Conservation (phyloP, 2,113 vertebrate species). For the Hippocampus guttulatus region DNA sequence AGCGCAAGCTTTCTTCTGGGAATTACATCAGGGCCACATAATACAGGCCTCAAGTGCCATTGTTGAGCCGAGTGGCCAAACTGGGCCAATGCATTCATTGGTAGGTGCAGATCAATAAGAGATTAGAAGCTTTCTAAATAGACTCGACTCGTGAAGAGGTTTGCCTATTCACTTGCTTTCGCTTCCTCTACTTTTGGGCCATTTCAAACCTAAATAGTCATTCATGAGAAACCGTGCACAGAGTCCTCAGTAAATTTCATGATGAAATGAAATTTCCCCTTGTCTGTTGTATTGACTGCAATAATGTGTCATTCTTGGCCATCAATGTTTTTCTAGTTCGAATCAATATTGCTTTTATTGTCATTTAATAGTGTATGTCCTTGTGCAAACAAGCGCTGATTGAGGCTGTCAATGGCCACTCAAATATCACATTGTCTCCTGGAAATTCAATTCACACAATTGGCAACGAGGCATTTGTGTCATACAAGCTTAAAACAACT, state of each 20-base stretch:
- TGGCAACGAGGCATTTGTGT: too few relatives aligned
- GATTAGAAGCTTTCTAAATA: constrained; percentile 68
- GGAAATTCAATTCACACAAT: too few relatives aligned
- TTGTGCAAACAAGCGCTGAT: background rate
- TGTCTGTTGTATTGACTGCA: background rate
- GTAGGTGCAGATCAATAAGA: constrained; percentile 72
- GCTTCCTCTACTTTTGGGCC: constrained; percentile 16
- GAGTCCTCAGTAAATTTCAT: background rate
- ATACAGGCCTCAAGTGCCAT: constrained; percentile 64
- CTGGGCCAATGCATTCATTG: constrained; percentile 58
- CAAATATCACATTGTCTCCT: background rate
- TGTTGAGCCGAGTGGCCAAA: constrained; percentile 58
- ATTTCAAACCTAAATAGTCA: constrained; percentile 26
- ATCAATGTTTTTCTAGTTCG: background rate
- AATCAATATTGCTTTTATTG: background rate
- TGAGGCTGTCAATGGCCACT: background rate
- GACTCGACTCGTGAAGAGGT: constrained; percentile 60
- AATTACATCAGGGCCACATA: constrained; percentile 45
- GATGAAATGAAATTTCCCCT: background rate
- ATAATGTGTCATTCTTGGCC: background rate
- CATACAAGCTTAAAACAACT: too few relatives aligned
- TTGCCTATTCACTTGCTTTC: constrained; percentile 63
- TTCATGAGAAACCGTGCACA: background rate
- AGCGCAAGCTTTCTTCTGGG: constrained; percentile 41
- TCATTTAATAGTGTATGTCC: background rate